These are phyloP conservation scores for Apaloderma vittatum DNA, from an alignment of 2,113 vertebrate genomes.

Conservation along the genomic window DNA sequence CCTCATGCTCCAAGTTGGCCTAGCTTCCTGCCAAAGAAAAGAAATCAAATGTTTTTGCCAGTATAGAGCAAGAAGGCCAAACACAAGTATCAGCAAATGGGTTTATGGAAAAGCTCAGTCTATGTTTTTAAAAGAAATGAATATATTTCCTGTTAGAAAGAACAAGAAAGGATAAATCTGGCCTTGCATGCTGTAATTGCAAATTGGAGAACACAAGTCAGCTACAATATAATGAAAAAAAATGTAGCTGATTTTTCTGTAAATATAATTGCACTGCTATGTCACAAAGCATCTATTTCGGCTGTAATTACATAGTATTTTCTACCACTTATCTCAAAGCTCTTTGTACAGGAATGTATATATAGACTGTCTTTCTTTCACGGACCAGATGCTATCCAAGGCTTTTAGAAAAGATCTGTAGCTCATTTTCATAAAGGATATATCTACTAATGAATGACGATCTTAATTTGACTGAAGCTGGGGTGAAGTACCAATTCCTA, in stretches of 20 bases:
- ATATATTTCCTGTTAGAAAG: neutral
- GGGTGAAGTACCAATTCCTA: neutral
- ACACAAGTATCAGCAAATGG: neutral
- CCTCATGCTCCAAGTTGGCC: slow-evolving; percentile 11
- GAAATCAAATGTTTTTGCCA: slow-evolving; percentile 38
- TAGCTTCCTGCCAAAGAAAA: slow-evolving; percentile 48
- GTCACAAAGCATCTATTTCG: neutral
- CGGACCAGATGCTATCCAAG: neutral
- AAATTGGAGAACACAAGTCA: neutral
- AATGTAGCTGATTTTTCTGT: neutral
- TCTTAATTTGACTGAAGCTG: neutral
- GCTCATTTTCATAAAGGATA: neutral
- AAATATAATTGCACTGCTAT: neutral
- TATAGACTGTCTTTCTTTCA: neutral
- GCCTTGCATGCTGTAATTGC: neutral
- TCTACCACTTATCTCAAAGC: neutral
- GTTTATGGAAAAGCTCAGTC: slow-evolving; percentile 48
- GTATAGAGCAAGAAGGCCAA: neutral
- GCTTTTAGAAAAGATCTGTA: neutral
- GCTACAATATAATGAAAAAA: neutral
- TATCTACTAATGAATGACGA: neutral
- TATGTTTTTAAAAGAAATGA: neutral
- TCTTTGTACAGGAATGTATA: neutral
- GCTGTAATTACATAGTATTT: neutral
- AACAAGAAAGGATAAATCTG: neutral